A percentile compares a stretch with the other conserved stretches of the same genome.
phyloP scores from a whole-genome alignment of 2,797 vertebrate species.

The Telmatherina bonti region DNA sequence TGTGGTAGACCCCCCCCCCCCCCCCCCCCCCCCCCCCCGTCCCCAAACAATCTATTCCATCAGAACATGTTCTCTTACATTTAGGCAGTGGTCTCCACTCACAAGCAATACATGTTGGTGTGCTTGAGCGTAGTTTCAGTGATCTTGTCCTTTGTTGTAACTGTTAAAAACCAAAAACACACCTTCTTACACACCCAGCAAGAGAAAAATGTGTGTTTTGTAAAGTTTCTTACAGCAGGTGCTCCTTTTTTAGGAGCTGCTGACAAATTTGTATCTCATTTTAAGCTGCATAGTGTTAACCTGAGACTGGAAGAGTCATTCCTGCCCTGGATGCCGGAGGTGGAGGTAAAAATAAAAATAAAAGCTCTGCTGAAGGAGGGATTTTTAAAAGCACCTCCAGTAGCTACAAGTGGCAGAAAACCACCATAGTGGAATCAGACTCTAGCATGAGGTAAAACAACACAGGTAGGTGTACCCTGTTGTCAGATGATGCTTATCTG shows the following conservation, averaged over 20 bases:
- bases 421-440: neutral
- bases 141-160: no score
- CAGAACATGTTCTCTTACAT: conserved; percentile 6
- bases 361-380: no score
- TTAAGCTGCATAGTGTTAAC: conserved; percentile 36
- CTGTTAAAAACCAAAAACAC: neutral
- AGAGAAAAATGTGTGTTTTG: conserved; percentile 23
- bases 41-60: conserved; percentile 14
- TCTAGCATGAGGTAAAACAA: neutral
- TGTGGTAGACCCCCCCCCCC: neutral
- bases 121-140: no score
- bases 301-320: conserved; percentile 51
- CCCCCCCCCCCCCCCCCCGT: neutral
- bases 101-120: no score
- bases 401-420: conserved; percentile 38
- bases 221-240: conserved; percentile 14
- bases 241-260: conserved; percentile 28
- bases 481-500: neutral
- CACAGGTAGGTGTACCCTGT: no score
- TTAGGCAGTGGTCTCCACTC: neutral
- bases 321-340: conserved; percentile 28
- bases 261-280: conserved; percentile 55
- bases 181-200: neutral
- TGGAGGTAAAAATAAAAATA: conserved; percentile 40
- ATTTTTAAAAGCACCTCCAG: conserved; percentile 21